Conservation (phyloP, 1,140 invertebrate genomes). For the Listronotus bonariensis region DNA sequence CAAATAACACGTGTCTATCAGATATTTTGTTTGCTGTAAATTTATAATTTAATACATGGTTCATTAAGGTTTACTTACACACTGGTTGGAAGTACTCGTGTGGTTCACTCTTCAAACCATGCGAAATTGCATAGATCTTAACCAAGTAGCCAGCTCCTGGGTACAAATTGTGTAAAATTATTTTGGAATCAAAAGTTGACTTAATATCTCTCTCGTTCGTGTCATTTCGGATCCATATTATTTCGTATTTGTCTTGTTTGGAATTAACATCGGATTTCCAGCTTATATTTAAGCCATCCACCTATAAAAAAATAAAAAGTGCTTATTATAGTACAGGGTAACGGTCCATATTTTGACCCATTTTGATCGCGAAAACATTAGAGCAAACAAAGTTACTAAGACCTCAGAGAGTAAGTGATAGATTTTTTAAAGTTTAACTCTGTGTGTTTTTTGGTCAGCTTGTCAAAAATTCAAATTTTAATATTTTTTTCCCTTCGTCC, state of each 20-base stretch:
- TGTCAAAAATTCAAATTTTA: too few relatives aligned
- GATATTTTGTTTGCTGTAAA: too few relatives aligned
- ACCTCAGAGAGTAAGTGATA: too few relatives aligned
- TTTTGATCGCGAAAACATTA: too few relatives aligned
- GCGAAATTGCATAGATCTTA: constrained; percentile 86
- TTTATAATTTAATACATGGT: too few relatives aligned
- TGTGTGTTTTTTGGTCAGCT: too few relatives aligned
- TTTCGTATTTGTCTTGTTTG: constrained; percentile 84
- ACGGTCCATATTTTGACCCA: too few relatives aligned
- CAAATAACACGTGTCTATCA: too few relatives aligned
- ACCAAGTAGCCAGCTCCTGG: constrained; percentile 89
- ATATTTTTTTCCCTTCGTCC: too few relatives aligned
- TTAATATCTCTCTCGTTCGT: constrained; percentile 66
- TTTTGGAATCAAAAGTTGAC: constrained; percentile 72
- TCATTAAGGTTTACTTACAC: constrained; percentile 68
- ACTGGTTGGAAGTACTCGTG: constrained; percentile 88
- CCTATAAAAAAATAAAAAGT: constrained; percentile 1
- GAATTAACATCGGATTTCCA: constrained; percentile 94
- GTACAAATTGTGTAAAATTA: constrained; percentile 76
- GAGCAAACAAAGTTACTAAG: too few relatives aligned
- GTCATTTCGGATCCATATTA: constrained; percentile 81
- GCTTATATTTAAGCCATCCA: constrained; percentile 79
- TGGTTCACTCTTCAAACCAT: constrained; percentile 81
- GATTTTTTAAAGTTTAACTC: too few relatives aligned
- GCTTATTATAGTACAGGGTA: too few relatives aligned